Percentiles rank a stretch among this genome's conserved stretches.
Conservation (phyloP, 2,888 invertebrate species). For the Pantelozetes paolii region DNA sequence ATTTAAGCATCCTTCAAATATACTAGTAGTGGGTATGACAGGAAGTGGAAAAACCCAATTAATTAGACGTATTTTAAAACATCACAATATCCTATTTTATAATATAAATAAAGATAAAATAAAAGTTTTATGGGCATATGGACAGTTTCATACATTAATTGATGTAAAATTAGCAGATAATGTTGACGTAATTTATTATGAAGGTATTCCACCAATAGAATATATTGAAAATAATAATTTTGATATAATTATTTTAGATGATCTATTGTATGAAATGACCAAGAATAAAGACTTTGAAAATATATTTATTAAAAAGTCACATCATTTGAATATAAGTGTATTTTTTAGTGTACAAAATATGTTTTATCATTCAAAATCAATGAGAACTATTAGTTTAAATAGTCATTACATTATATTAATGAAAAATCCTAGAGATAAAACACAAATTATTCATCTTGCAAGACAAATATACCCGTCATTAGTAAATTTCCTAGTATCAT, state of each 20-base stretch:
- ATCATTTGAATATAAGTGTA: slow-evolving; percentile 37
- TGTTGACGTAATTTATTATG: not conserved
- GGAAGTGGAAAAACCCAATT: slow-evolving; percentile 38
- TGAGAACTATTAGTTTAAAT: slow-evolving; percentile 41
- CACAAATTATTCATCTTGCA: slow-evolving; percentile 32
- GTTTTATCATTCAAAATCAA: slow-evolving; percentile 24
- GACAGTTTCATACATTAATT: slow-evolving; percentile 30
- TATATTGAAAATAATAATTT: not conserved
- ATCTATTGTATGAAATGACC: slow-evolving; percentile 34
- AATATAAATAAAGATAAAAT: slow-evolving; percentile 13
- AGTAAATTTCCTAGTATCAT: slow-evolving; percentile 21
- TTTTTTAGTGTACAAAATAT: slow-evolving; percentile 42
- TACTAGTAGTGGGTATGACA: slow-evolving; percentile 21
- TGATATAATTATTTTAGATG: slow-evolving; percentile 39
- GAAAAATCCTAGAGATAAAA: slow-evolving; percentile 39
- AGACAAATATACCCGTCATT: slow-evolving; percentile 31
- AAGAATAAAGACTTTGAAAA: slow-evolving; percentile 27
- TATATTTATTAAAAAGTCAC: slow-evolving; percentile 41
- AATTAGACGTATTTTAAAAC: slow-evolving; percentile 24
- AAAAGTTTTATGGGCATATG: slow-evolving; percentile 38
- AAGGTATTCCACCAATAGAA: not conserved
- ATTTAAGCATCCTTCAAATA: slow-evolving; percentile 35
- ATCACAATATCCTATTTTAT: not conserved
- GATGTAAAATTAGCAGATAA: not conserved
- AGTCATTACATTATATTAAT: slow-evolving; percentile 38